Evolutionary conservation across 2,797 vertebrate species (phyloP), one percentile per base, ranked within the genome.

Genomic region (Epinephelus awoara): DNA sequence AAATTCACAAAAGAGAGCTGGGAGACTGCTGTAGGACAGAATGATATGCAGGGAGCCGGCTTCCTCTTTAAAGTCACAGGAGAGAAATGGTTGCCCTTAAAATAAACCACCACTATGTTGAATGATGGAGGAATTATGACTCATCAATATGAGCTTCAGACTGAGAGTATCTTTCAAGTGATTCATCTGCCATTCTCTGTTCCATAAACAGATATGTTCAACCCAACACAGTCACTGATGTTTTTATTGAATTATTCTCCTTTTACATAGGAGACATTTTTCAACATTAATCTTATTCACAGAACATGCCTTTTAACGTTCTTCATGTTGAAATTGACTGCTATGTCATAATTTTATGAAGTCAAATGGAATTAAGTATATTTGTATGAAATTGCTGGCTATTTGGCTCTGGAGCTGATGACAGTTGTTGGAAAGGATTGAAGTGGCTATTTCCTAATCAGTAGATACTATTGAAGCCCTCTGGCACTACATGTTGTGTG

Each of bases 1-100:
- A 90, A 63, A 87, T 80, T 85, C 76, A 86, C 85, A 88, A 88
- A 88, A 77, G 79, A 79, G 75, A 74, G 71, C 85, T 72, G 68
- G 67, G 73, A 84, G 86, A 85, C 52, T 25, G 68, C 80, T 86
- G 79, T 74, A 65, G 85, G 75, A 83, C 61, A 72, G 63, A 82
- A 57, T 63, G 72, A 84, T 75, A 62, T 55, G 84, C 49, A 63
- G 72, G 52, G 34, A 83, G 68, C 56, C 0, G 5, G 55, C 56
- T 69, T 76, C 64, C 58, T 72, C 66, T 84, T 72, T 77, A 67
- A 75, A 84, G 66, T 74, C 46, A 38, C 15, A 19, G 52, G 54
- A 75, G 72, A 79, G 76, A 74, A 85, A 72, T 46, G 27, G n/a
- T 27, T 38, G 49, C 49, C 38, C 69, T 76, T 58, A 47, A 72